Evolutionary conservation across 1,140 invertebrate species (phyloP), one percentile per base, ranked within the genome.

Genomic region (Tetragnatha versicolor): DNA sequence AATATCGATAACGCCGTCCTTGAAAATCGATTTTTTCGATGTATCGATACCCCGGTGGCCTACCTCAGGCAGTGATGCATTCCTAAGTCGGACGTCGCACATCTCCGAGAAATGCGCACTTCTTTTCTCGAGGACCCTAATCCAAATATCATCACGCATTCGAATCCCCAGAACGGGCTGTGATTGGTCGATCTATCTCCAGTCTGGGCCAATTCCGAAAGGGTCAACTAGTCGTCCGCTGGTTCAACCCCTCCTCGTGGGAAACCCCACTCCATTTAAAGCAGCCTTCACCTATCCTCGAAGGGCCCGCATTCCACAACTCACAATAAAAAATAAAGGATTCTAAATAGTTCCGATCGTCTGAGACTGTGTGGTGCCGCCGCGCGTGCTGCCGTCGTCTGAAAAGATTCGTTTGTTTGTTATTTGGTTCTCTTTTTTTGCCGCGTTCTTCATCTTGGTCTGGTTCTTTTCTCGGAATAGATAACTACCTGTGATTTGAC

Each of bases 361-460:
- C 47, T 20, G 29, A 72, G 69, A 72, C 69, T 55, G 69, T 58
- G 51, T 72, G 69, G 69, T 72, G 69, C 69, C 69, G 33, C 4
- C 29, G 25, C 51, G 45, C 51, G 69, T 51, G 51, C 22, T 5
- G 25, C 12, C 35, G 35, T 20, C 42, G 27, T 58, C 33, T 37
- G 35, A 72, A 7, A 6, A 5, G 37, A 14, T 31, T n/a, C 1
- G 6, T 9, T 55, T 35, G 3, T 58, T 45, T 42, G 39, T 70
- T 35, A 37, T 37, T 39, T 70, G 2, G 29, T 39, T 55, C 3
- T 49, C 10, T 55, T 66, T 58, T 58, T 5, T 58, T 55, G 12
- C 35, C 35, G 14, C 35, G 12, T 27, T 58, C 35, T 58, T 33
- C 27, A 33, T 58, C 33, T 75, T 53, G 49, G 66, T 70, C 47